Evolutionary conservation across 2,888 invertebrate species (phyloP), one percentile per base, ranked within the genome.

Genomic region (Scrobipalpa atriplicella): DNA sequence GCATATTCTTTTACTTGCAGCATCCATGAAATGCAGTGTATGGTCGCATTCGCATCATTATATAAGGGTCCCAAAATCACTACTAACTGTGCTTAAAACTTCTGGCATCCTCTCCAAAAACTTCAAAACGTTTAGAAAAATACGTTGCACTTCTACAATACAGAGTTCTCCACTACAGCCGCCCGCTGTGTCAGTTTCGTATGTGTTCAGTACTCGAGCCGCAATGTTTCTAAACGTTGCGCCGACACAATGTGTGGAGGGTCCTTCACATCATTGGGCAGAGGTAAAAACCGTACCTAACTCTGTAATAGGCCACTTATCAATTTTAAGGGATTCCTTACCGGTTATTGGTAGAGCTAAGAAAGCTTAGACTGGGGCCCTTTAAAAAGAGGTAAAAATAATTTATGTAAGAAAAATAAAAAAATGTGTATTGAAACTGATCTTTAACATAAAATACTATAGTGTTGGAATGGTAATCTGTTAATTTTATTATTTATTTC

Each of bases 301-400:
- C 82, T 78, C 73, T 77, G 78, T 90, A 92, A 92, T 92, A 90
- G 89, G 86, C 88, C 86, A 86, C 88, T 92, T 88, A 16, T 38
- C 81, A 87, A 80, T 87, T 89, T 86, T 84, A 83, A 86, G 81
- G 83, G 86, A 84, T 80, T 80, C 86, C 86, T 85, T 87, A 83
- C 84, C 85, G 84, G 84, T 84, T 76, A 70, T 11, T 51, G 41
- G 68, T 74, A 86, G 87, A 79, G 68, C 16, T 78, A 64, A 0
- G 61, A 75, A 83, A 0, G 13, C 3, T 43, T 18, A 43, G 58
- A 64, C 9, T 18, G 36, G 36, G n/a, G n/a, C 36, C 5, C 29
- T 29, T 29, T 29, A 29, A 29, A 29, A 29, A 29, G 29, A 29
- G 2, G 2, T 29, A 29, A 2, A 29, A 29, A 29, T 29, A 29